Conservation (phyloP, 1,140 invertebrate genomes). For the Akabosia matsudoensis region DNA sequence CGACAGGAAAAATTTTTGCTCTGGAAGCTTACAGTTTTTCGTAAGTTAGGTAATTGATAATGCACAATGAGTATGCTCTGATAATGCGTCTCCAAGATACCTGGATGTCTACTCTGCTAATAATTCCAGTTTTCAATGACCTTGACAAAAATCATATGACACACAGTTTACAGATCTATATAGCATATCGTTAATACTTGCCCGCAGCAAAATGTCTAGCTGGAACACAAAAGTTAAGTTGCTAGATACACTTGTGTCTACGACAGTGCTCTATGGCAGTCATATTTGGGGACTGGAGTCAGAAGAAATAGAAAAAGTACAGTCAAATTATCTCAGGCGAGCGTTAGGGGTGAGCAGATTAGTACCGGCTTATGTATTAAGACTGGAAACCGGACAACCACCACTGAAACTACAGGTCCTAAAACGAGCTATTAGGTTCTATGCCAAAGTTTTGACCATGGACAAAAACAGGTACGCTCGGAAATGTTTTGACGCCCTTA, state of each 20-base stretch:
- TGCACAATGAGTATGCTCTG: too few species aligned
- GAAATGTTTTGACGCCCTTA: not conserved
- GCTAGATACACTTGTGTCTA: not conserved
- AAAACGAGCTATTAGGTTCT: not conserved
- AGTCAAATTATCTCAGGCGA: not conserved
- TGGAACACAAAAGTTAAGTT: not conserved
- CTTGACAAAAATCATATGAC: too few species aligned
- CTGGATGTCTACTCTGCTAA: too few species aligned
- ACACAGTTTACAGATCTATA: too few species aligned
- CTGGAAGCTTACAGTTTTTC: too few species aligned
- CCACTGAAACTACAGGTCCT: not conserved
- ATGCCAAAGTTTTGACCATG: not conserved
- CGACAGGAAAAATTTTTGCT: too few species aligned
- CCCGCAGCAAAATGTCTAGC: not conserved
- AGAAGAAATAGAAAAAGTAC: constrained; percentile 2
- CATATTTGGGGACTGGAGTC: not conserved
- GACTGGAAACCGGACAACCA: constrained; percentile 8
- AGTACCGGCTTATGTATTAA: not conserved
- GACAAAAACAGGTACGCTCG: not conserved
- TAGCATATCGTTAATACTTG: too few species aligned
- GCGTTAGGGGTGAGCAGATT: not conserved
- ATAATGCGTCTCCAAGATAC: too few species aligned
- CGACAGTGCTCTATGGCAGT: not conserved
- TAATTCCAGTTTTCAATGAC: too few species aligned
- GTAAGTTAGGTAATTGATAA: too few species aligned